Percentiles rank a stretch among this genome's conserved stretches.
phyloP scores from a whole-genome alignment of 2,113 vertebrate species.

The Hippocampus comes region DNA sequence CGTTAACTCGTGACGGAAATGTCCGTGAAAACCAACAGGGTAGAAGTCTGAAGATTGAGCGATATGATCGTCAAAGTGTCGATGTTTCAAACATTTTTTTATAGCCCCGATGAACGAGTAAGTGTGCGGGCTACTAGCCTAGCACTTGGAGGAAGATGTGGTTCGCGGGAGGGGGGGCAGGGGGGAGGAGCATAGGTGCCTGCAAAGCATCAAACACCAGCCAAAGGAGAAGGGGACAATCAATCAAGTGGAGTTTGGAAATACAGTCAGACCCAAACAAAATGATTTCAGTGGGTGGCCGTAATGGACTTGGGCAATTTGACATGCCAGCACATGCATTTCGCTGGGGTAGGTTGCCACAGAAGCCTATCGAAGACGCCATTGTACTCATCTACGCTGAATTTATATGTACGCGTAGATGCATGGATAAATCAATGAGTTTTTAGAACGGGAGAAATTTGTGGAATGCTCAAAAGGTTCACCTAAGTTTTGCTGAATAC shows the following conservation, averaged over 20 bases:
- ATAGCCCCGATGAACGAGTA: conserved; percentile 32
- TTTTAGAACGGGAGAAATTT: background rate
- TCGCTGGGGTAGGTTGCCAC: conserved; percentile 12
- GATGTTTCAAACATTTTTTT: conserved; percentile 44
- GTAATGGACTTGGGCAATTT: conserved; percentile 6
- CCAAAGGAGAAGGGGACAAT: conserved; percentile 58
- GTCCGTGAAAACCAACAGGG: background rate
- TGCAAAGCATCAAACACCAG: conserved; percentile 60
- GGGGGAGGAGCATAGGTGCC: conserved; percentile 42
- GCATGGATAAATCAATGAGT: background rate
- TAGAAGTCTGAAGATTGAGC: background rate
- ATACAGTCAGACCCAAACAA: conserved; percentile 36
- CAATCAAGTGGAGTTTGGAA: conserved; percentile 63
- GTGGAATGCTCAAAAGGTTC: background rate
- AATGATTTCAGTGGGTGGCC: conserved; percentile 61
- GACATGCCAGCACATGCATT: conserved; percentile 4
- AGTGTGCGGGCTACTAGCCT: conserved; percentile 49
- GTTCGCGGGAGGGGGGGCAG: conserved; percentile 35
- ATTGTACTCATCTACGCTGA: background rate
- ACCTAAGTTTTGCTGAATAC: background rate
- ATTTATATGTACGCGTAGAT: background rate
- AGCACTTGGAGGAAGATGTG: conserved; percentile 59
- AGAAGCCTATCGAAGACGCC: background rate
- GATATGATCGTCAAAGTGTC: background rate
- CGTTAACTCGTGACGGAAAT: background rate